Base-by-base conservation (phyloP, 1,140 invertebrate species). In the Drosophila watanabei region DNA sequence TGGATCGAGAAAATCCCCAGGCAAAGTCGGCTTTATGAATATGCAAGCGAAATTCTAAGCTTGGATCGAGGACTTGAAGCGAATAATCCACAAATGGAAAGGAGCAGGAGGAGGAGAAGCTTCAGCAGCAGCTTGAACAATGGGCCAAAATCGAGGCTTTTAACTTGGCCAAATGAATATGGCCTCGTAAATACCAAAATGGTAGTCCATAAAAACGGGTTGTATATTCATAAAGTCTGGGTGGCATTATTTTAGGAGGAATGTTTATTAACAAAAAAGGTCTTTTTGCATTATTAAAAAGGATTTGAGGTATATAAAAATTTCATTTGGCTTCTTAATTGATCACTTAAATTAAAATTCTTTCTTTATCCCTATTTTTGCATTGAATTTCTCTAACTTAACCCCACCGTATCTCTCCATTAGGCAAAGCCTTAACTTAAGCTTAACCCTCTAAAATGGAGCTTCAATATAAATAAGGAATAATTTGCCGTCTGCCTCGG, bases 11-110 rank as follows among this genome's bases (percentile, higher is more conserved):
- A 14, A 66, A 71, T 39, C 51, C 33, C 41, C 24, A 51, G 68
- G 43, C 45, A 37, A 51, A n/a, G 52, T 30, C 64, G 35, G 63
- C 24, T 79, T 86, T 87, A 87, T 87, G 84, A 88, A 87, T 87
- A 87, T 87, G 80, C 84, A 87, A 87, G 84, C 72, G 73, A 79
- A 60, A 59, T 65, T 83, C 82, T 75, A 86, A 86, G 77, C 72
- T 71, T 71, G 18, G 43, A 33, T 63, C 20, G 43, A n/a, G 32
- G 30, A 18, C 48, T 52, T 61, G n/a, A 72, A 8, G 39, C 48
- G 68, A 60, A 35, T 35, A 60, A 35, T 30, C 70, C 54, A 43
- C 70, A 73, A 73, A 73, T 61, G 70, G 70, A 0, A 37, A 60
- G 54, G 10, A 72, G 66, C 35, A 49, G 64, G 13, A 20, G 51